Percentiles rank a stretch among this genome's conserved stretches.
phyloP scores from a whole-genome alignment of 92 coral and sea anemone species.

The Pocillopora meandrina region DNA sequence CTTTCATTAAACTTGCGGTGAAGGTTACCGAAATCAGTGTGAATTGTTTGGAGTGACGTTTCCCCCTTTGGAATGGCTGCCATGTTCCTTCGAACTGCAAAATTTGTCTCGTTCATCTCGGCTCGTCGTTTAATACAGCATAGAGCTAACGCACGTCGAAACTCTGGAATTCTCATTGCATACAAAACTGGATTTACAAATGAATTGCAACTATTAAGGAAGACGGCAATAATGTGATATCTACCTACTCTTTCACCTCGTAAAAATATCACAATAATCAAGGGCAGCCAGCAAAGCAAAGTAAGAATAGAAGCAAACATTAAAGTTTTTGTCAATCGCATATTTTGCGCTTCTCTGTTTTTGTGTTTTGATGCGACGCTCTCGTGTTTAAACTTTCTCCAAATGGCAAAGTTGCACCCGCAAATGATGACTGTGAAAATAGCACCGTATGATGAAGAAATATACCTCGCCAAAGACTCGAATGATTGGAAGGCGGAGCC shows the following conservation, averaged over 20 bases:
- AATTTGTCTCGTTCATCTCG: too few relatives aligned
- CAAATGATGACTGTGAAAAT: not conserved
- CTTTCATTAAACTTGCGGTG: too few relatives aligned
- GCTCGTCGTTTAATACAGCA: not conserved
- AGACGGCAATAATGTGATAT: not conserved
- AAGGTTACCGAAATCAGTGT: too few relatives aligned
- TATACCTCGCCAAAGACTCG: not conserved
- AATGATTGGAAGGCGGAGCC: not conserved
- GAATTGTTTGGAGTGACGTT: too few relatives aligned
- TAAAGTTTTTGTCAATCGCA: not conserved
- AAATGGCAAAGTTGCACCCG: not conserved
- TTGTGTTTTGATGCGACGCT: not conserved
- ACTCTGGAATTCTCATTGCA: constrained; percentile 6
- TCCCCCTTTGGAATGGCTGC: not conserved
- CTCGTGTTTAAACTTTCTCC: not conserved
- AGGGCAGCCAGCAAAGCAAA: not conserved
- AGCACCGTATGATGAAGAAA: not conserved
- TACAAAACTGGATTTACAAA: not conserved
- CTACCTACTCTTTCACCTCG: not conserved
- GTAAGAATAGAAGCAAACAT: too few relatives aligned
- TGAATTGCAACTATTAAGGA: not conserved
- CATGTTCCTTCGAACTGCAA: not conserved
- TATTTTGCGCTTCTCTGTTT: not conserved
- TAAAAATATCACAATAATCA: not conserved
- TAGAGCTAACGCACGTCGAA: not conserved